These are phyloP conservation scores for Eleginops maclovinus DNA, from an alignment of 2,113 vertebrate species.

Conservation along the genomic window DNA sequence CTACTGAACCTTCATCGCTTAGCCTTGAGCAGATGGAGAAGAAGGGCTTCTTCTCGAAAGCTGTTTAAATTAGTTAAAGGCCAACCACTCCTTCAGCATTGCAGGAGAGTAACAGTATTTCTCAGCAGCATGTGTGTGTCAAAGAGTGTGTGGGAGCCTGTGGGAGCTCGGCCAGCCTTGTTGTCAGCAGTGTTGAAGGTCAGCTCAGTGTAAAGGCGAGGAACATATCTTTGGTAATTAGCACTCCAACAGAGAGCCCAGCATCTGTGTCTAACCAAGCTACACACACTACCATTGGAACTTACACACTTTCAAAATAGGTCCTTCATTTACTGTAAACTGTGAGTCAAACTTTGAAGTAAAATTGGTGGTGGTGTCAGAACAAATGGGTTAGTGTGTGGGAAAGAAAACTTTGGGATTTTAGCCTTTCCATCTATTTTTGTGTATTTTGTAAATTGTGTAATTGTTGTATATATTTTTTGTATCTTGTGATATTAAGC, in stretches of 20 bases:
- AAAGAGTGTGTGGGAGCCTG: conserved; percentile 8
- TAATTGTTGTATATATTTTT: too few relatives aligned
- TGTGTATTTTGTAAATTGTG: too few relatives aligned
- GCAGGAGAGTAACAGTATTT: conserved; percentile 20
- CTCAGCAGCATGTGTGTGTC: conserved; percentile 27
- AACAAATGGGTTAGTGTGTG: too few relatives aligned
- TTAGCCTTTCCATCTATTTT: too few relatives aligned
- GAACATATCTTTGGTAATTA: conserved; percentile 61
- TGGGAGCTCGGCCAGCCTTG: conserved; percentile 4
- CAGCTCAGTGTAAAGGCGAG: conserved; percentile 51
- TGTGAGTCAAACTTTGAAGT: too few relatives aligned
- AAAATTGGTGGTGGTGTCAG: too few relatives aligned
- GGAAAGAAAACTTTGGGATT: too few relatives aligned
- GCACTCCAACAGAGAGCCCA: conserved; percentile 60
- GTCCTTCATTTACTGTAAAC: neutral
- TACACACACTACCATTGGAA: neutral
- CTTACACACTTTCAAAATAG: conserved; percentile 11
- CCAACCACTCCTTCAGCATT: conserved; percentile 2
- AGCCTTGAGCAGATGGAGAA: conserved; percentile 31
- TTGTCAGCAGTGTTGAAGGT: conserved; percentile 61
- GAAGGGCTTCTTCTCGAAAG: conserved; percentile 9
- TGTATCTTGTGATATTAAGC: too few relatives aligned
- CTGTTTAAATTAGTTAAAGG: conserved; percentile 21
- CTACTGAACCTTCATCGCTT: neutral
- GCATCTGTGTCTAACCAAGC: conserved; percentile 44